Evolutionary conservation across 2,888 invertebrate genomes (phyloP), one percentile per base, ranked within the genome.

Genomic region (Philaethria dido): DNA sequence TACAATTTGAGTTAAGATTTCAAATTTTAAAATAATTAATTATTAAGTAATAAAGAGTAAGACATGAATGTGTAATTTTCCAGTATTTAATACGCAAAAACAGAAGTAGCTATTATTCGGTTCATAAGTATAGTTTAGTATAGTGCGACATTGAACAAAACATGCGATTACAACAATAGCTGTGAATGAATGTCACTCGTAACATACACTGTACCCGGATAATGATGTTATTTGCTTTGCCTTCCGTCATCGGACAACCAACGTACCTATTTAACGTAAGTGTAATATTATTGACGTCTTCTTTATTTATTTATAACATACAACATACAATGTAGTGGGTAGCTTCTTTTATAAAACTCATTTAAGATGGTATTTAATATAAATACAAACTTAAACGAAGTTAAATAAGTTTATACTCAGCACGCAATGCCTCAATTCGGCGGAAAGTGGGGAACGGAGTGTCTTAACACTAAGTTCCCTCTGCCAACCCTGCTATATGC

Each of bases 151-250:
- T 90, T 90, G 88, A 89, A 82, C 81, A 79, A 75, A 82, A 78
- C 85, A 84, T 81, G 83, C 86, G 82, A 85, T 85, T 65, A 82
- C 78, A 82, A 84, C 84, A 86, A 87, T 87, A 80, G 84, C 80
- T 81, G 84, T 85, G 87, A 85, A 88, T 86, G 85, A 82, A 85
- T 85, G 84, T 82, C 79, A 79, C 78, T 78, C 78, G 74, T 52
- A 74, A 78, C 73, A 74, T 73, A 76, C 80, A 80, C 78, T 59
- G 77, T 82, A 84, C 82, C 83, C 85, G 86, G 86, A 84, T 88
- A 88, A 86, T 86, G 81, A 86, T 86, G 84, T 83, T 88, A 83
- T 89, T 88, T 88, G 82, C 81, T 82, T 83, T 80, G 81, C 81
- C 87, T 88, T 89, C 89, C 87, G 88, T 86, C 86, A 88, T 83